These are phyloP conservation scores for Phthorimaea operculella DNA, from an alignment of 1,140 invertebrate species.

Conservation along the genomic window DNA sequence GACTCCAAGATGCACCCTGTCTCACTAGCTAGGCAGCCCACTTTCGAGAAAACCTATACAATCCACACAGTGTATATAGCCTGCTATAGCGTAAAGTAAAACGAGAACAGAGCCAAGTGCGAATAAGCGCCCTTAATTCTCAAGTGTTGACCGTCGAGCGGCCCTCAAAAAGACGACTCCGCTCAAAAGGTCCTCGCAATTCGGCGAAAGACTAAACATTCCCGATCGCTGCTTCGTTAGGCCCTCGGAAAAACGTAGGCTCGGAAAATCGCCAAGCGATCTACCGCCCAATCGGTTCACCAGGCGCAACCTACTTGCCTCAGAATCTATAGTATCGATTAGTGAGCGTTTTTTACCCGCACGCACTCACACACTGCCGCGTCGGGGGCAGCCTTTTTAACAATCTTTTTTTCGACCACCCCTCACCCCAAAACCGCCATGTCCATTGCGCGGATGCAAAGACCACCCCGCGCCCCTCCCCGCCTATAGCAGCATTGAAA, in stretches of 20 bases:
- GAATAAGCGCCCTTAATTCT: slow-evolving; percentile 56
- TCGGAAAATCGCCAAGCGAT: slow-evolving; percentile 19
- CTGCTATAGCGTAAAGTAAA: slow-evolving; percentile 20
- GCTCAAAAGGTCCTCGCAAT: slow-evolving; percentile 52
- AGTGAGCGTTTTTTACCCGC: slow-evolving; percentile 58
- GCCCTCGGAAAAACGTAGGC: slow-evolving; percentile 36
- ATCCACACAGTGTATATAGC: slow-evolving; percentile 20
- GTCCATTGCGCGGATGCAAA: slow-evolving; percentile 65
- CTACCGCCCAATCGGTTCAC: slow-evolving; percentile 45
- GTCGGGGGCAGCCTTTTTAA: slow-evolving; percentile 62
- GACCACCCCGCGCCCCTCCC: slow-evolving; percentile 54
- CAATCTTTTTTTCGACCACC: slow-evolving; percentile 66
- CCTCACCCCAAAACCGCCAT: slow-evolving; percentile 57
- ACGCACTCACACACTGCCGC: slow-evolving; percentile 60
- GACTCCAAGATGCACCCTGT: too few relatives aligned
- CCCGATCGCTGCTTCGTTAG: slow-evolving; percentile 56
- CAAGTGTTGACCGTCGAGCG: slow-evolving; percentile 51
- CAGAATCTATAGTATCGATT: slow-evolving; percentile 68
- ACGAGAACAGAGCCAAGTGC: slow-evolving; percentile 53
- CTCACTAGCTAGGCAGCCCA: too few relatives aligned
- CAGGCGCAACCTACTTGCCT: slow-evolving; percentile 61
- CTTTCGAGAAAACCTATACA: slow-evolving; percentile 1
- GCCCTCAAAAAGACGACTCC: slow-evolving; percentile 39
- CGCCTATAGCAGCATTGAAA: slow-evolving; percentile 63
- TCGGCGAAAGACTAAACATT: slow-evolving; percentile 56